These are phyloP conservation scores for Halichoerus grypus DNA, from an alignment of 2,113 vertebrate species.

Conservation along the genomic window DNA sequence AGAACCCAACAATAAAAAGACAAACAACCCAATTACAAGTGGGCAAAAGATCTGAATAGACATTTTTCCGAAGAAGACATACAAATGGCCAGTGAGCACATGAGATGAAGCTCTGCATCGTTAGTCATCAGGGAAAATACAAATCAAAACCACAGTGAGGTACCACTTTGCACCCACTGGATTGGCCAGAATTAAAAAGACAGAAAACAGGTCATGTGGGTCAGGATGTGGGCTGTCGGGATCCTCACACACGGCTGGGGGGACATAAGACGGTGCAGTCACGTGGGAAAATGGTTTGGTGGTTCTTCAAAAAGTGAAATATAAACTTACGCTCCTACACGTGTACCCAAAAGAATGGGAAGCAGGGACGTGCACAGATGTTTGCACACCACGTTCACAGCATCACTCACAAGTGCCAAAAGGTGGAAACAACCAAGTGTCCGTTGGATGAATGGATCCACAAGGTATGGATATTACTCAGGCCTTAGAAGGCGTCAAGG, in stretches of 20 bases:
- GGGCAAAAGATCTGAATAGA: too few species aligned
- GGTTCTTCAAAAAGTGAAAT: not conserved
- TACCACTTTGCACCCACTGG: fast-evolving
- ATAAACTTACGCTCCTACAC: fast-evolving
- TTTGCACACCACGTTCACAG: fast-evolving
- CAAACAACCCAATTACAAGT: not conserved
- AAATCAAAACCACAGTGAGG: fast-evolving
- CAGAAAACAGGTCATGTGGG: not conserved
- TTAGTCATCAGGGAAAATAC: not conserved
- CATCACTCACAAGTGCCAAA: not conserved
- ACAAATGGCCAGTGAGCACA: too few species aligned
- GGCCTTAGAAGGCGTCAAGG: fast-evolving
- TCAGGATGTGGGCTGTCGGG: fast-evolving
- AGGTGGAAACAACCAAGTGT: fast-evolving
- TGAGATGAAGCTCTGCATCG: fast-evolving
- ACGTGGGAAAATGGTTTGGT: fast-evolving
- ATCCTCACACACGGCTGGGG: not conserved
- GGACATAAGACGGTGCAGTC: fast-evolving
- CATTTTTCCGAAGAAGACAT: not conserved
- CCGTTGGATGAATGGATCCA: not conserved
- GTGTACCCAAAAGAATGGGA: fast-evolving
- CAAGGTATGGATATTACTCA: too few species aligned
- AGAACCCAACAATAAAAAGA: not conserved
- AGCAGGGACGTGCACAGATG: not conserved
- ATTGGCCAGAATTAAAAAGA: not conserved